Percentiles rank a stretch among this genome's conserved stretches.
phyloP scores from a whole-genome alignment of 2,888 invertebrate genomes.

The Eilema griseolum region DNA sequence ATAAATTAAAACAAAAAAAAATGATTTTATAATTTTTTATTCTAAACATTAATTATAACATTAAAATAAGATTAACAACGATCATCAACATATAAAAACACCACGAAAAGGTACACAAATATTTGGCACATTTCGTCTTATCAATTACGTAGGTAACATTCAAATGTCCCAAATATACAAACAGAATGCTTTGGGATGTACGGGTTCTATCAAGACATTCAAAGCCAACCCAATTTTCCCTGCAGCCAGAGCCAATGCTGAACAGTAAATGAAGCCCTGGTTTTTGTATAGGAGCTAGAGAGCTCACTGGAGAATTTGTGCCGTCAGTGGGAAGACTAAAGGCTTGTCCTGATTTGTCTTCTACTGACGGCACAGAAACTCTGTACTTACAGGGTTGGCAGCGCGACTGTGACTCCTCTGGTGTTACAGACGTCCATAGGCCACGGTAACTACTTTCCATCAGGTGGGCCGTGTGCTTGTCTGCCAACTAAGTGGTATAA shows the following conservation, averaged over 20 bases:
- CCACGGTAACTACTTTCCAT: too few relatives aligned
- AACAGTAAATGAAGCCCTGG: not conserved
- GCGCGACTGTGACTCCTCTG: too few relatives aligned
- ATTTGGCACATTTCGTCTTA: slow-evolving; percentile 44
- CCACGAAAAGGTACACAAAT: slow-evolving; percentile 26
- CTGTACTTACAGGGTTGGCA: too few relatives aligned
- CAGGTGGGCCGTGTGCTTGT: too few relatives aligned
- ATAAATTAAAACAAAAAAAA: slow-evolving; percentile 11
- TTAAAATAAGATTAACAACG: slow-evolving; percentile 31
- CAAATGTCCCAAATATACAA: slow-evolving; percentile 5
- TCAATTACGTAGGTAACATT: slow-evolving; percentile 20
- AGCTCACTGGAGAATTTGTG: too few relatives aligned
- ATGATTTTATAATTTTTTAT: slow-evolving; percentile 34
- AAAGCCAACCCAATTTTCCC: not conserved
- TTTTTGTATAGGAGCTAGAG: too few relatives aligned
- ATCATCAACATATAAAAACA: slow-evolving; percentile 39
- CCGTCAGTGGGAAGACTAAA: too few relatives aligned
- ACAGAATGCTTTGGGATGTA: not conserved
- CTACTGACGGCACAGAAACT: too few relatives aligned
- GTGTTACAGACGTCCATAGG: too few relatives aligned
- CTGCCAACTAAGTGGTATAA: too few relatives aligned
- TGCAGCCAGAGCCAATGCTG: not conserved
- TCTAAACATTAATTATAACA: slow-evolving; percentile 25
- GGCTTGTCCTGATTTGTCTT: too few relatives aligned
- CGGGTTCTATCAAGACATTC: not conserved